Evolutionary conservation across 2,797 vertebrate genomes (phyloP).

Genomic region (Pangasius macronema): DNA sequence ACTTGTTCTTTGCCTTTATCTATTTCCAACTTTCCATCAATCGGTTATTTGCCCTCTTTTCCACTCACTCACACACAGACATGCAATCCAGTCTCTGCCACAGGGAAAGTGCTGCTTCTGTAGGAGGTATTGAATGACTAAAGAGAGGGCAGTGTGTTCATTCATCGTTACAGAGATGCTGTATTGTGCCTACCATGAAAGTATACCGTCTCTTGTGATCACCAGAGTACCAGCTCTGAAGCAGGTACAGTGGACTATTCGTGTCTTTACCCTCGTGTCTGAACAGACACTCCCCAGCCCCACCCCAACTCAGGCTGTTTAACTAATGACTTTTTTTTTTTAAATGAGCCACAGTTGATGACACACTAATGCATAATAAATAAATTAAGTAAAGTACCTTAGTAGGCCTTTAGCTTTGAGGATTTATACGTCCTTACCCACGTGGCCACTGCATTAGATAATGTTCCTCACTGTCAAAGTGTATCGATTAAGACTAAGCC

Average conservation of each 20-base stretch:
- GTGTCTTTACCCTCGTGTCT: background rate
- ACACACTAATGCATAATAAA: conserved; percentile 25
- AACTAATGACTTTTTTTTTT: conserved; percentile 26
- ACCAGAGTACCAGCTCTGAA: background rate
- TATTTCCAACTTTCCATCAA: background rate
- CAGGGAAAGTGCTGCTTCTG: background rate
- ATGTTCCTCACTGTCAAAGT: conserved; percentile 8
- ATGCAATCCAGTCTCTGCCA: background rate
- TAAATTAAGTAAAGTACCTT: conserved; percentile 23
- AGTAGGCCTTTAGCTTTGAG: background rate
- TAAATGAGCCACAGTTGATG: conserved; percentile 11
- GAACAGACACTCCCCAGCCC: background rate
- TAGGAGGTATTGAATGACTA: conserved; percentile 14
- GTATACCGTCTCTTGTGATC: background rate
- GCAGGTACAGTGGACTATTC: background rate
- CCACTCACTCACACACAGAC: background rate
- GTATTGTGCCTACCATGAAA: background rate
- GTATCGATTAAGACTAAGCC: conserved; percentile 6
- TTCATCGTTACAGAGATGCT: background rate
- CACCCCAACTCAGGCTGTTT: background rate
- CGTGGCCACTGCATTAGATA: background rate
- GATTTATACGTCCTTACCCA: conserved; percentile 7
- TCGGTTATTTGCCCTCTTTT: background rate
- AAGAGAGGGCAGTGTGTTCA: background rate
- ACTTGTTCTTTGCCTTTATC: background rate